These are phyloP conservation scores for Acipenser oxyrinchus DNA, from an alignment of 2,797 vertebrate genomes.

Conservation along the genomic window DNA sequence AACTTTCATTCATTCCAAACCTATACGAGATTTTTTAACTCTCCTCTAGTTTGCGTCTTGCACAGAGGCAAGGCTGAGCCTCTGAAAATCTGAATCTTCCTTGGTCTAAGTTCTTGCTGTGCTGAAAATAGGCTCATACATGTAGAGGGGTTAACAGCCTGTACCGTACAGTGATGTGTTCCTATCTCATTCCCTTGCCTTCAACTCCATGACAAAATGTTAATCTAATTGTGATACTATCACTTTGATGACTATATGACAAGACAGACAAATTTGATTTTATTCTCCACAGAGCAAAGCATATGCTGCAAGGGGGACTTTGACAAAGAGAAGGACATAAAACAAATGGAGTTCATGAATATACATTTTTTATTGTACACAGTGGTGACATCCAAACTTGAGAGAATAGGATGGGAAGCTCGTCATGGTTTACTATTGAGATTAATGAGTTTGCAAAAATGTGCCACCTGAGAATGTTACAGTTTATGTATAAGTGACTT, in stretches of 20 bases:
- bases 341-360: conserved; percentile 78
- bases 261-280: conserved; percentile 89
- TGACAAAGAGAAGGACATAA: conserved; percentile 75
- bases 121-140: conserved; percentile 17
- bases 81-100: conserved; percentile 7
- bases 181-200: conserved; percentile 64
- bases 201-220: conserved; percentile 74
- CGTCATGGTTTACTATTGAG: conserved; percentile 63
- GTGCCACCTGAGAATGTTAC: conserved; percentile 61
- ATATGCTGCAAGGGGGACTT: conserved; percentile 72
- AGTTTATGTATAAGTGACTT: conserved; percentile 63
- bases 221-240: conserved; percentile 83
- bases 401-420: conserved; percentile 54
- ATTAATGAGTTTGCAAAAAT: conserved; percentile 63
- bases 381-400: conserved; percentile 72
- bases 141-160: conserved; percentile 60
- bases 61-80: not conserved
- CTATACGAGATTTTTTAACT: too few species aligned
- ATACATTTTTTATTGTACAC: conserved; percentile 76
- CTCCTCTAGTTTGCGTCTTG: too few species aligned
- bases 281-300: conserved; percentile 80
- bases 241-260: conserved; percentile 86
- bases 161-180: conserved; percentile 52
- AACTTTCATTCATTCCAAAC: too few species aligned
- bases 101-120: not conserved